Conservation (phyloP, 2,113 vertebrate species). For the Psettodes erumei region DNA sequence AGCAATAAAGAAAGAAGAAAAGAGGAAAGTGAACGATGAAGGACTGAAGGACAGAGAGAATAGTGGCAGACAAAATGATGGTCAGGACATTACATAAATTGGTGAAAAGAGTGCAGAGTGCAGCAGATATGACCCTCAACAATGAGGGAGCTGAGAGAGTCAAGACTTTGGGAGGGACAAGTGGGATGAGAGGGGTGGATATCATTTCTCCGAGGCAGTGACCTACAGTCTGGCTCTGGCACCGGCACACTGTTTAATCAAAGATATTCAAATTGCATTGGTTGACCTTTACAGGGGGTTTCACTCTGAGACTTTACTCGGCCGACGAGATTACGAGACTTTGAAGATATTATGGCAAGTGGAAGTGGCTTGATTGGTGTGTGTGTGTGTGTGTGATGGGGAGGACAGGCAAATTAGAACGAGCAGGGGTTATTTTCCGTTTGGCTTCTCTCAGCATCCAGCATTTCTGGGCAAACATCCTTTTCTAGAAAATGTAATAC, state of each 20-base stretch:
- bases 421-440: background rate
- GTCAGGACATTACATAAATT: conserved; percentile 43
- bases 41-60: conserved; percentile 10
- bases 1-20: background rate
- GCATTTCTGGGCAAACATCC: background rate
- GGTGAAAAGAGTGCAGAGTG: conserved; percentile 30
- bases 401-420: conserved; percentile 38
- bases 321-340: conserved; percentile 55
- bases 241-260: conserved; percentile 68
- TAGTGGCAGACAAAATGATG: conserved; percentile 1
- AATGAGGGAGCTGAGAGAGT: conserved; percentile 28
- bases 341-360: conserved; percentile 52
- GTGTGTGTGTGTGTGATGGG: no score
- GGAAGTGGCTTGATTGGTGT: conserved; percentile 10
- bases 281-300: conserved; percentile 73
- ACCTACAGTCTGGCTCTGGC: conserved; percentile 67
- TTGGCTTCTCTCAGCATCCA: background rate
- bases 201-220: conserved; percentile 69
- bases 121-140: conserved; percentile 37
- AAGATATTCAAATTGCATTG: conserved; percentile 75
- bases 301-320: conserved; percentile 52
- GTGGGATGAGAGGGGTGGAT: conserved; percentile 51
- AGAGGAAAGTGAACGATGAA: conserved; percentile 12
- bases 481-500: background rate
- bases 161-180: conserved; percentile 36